Evolutionary conservation across 2,113 vertebrate genomes (phyloP), one percentile per base, ranked within the genome.

Genomic region (Alethe castanea): DNA sequence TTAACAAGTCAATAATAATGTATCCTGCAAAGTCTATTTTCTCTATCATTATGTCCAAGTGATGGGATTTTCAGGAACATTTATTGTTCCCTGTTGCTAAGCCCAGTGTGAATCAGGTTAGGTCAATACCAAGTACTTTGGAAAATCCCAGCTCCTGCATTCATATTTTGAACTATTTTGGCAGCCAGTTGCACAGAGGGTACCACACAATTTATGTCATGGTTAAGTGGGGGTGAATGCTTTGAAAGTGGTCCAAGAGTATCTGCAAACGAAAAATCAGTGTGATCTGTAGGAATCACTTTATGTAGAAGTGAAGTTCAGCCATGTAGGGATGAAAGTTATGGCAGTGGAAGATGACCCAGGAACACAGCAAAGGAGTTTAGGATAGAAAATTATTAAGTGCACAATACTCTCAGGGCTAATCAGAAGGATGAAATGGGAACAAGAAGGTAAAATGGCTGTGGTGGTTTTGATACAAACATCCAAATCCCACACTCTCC

Each of bases 351-450:
- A 57, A 73, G 24, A 11, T 42, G 47, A 65, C 69, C 42, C 76
- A 81, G 86, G 52, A 73, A n/a, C 19, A 11, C 14, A 1, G 8
- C 57, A 53, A 38, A 72, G 6, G 40, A 40, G 24, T 67, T 67
- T 11, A 88, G 80, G 62, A 36, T 45, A 86, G 62, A 71, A 92
- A 40, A 73, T 26, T 19, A 25, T 12, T 19, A 48, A 31, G 17
- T 6, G 1, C 53, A 44, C 2, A 1, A 15, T 62, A 24, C 1
- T 7, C 24, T 16, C 1, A 5, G 50, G 15, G 47, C 25, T 53
- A 19, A 36, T 19, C 65, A 60, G 76, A 53, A 56, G 36, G 62
- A 67, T 17, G 28, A 61, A 44, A 31, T 23, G 36, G 22, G 31
- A 19, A 29, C 35, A 60, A n/a, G 69, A 78, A 25, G 28, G 47